Evolutionary conservation across 2,797 vertebrate species (phyloP).

Genomic region (Phoeniculus purpureus): DNA sequence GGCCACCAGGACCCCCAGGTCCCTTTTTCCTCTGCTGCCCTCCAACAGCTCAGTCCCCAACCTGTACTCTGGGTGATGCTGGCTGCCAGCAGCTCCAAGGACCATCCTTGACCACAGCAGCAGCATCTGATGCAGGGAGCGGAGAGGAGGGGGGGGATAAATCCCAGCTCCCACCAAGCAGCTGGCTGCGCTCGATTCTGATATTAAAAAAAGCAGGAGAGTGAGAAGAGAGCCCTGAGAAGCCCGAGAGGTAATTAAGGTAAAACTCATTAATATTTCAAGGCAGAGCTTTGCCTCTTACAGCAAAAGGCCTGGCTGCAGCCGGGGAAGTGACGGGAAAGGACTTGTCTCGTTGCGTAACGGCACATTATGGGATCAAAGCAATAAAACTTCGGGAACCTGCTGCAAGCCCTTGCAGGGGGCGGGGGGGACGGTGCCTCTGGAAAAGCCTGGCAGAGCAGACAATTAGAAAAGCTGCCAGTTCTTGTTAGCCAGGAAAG

Average conservation of each 20-base stretch:
- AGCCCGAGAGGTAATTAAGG: slow-evolving; percentile 60
- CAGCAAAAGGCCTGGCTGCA: slow-evolving; percentile 49
- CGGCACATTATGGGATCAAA: slow-evolving; percentile 66
- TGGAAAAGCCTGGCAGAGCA: slow-evolving; percentile 31
- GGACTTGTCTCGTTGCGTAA: slow-evolving; percentile 42
- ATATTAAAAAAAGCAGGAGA: slow-evolving; percentile 4
- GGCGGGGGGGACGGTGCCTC: background rate
- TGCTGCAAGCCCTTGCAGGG: slow-evolving; percentile 1
- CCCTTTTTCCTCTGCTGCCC: too few relatives aligned
- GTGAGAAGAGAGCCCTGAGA: slow-evolving; percentile 21
- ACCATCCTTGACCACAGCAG: fast-evolving
- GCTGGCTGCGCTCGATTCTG: background rate
- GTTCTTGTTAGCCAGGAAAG: slow-evolving; percentile 23
- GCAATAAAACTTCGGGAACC: slow-evolving; percentile 68
- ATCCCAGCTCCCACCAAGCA: background rate
- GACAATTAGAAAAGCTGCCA: background rate
- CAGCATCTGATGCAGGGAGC: background rate
- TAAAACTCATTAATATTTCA: slow-evolving; percentile 61
- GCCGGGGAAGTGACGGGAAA: slow-evolving; percentile 42
- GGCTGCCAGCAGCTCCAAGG: background rate
- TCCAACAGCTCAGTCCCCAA: too few relatives aligned
- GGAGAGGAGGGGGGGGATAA: background rate
- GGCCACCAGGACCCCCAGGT: too few relatives aligned
- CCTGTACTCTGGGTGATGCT: too few relatives aligned
- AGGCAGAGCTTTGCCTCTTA: background rate